Evolutionary conservation across 2,797 vertebrate species (phyloP).

Genomic region (Cichlasoma orientale): DNA sequence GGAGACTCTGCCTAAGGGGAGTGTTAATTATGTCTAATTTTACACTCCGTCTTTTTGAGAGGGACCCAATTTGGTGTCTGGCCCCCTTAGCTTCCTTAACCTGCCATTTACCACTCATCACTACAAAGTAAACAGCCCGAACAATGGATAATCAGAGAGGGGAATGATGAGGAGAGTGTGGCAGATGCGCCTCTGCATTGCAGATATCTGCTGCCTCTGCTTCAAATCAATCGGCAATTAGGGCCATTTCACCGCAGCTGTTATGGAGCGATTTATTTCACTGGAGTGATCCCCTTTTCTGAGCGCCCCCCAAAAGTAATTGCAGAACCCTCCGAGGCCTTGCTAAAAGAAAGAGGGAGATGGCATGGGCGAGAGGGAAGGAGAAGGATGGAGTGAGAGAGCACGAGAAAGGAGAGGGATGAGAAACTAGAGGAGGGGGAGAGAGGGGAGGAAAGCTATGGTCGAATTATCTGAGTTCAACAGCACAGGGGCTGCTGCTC

Average conservation of each 20-base stretch:
- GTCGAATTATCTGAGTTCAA: conserved; percentile 64
- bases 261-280: conserved; percentile 77
- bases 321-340: conserved; percentile 71
- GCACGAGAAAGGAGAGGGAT: conserved; percentile 35
- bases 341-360: conserved; percentile 44
- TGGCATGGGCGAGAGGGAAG: conserved; percentile 27
- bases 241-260: conserved; percentile 84
- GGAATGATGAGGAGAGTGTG: conserved; percentile 68
- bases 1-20: conserved; percentile 69
- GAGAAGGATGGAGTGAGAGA: conserved; percentile 38
- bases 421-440: conserved; percentile 26
- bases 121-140: conserved; percentile 82
- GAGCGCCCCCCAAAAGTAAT: conserved; percentile 68
- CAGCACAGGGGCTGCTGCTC: conserved; percentile 55
- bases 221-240: conserved; percentile 87
- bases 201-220: conserved; percentile 79
- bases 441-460: conserved; percentile 23
- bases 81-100: conserved; percentile 82
- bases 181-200: conserved; percentile 77
- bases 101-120: conserved; percentile 81
- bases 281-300: conserved; percentile 77
- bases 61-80: conserved; percentile 78
- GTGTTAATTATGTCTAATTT: conserved; percentile 80
- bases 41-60: conserved; percentile 76
- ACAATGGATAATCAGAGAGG: conserved; percentile 84